Base-by-base conservation (phyloP, 2,797 vertebrate genomes). In the Cryptoblepharus egeriae region DNA sequence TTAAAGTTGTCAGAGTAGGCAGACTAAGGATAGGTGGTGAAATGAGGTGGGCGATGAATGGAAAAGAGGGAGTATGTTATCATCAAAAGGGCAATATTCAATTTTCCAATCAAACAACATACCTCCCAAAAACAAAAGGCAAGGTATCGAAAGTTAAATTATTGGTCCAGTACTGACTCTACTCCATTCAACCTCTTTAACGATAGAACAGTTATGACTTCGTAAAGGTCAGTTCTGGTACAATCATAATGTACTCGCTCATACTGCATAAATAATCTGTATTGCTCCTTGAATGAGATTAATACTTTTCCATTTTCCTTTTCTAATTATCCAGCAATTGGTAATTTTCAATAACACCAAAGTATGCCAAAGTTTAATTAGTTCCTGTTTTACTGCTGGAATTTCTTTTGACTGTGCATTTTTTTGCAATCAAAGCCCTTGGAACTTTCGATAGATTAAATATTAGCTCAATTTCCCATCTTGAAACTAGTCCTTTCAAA, bases 291-390 rank as follows among this genome's bases (percentile, higher is more conserved):
- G 45, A 57, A 68, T 68, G 24, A 75, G 73, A 55, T 67, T 78
- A 55, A 78, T 78, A 37, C 26, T 55, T 67, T 35, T 55, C 20
- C 32, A 30, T 70, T 70, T 70, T 20, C 75, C n/a, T 32, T 63
- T 32, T 76, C 37, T 64, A 45, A 45, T 64, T 64, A 39, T 77
- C 37, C 35, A 74, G 55, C 35, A 64, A 30, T 77, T 77, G 75
- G 20, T 64, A 49, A 13, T 77, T 16, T 49, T 77, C 42, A 49
- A 20, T 63, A 22, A 28, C n/a, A 64, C 22, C 60, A 64, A 30
- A 49, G 39, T 18, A 77, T 77, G n/a, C 75, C 67, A 79, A 30
- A n/a, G 26, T 5, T 79, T 79, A 68, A 78, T 78, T 68, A 78
- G 67, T 10, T 70, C 39, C 57, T 60, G 55, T 35, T 68, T 79